Conservation (phyloP, 2,113 vertebrate genomes). For the Neomonachus schauinslandi region DNA sequence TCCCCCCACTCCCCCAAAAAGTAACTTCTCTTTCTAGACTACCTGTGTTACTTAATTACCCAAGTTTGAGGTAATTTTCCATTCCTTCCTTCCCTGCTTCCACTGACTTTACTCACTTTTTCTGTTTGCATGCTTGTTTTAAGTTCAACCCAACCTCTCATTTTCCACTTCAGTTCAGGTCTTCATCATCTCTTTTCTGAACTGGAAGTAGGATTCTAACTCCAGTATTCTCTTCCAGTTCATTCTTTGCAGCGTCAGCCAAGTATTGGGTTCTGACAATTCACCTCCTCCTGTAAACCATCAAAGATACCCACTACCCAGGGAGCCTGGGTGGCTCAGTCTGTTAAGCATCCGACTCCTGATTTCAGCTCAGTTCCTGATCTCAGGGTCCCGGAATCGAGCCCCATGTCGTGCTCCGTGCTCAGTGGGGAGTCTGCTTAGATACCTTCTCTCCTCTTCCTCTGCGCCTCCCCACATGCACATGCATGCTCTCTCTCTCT, state of each 20-base stretch:
- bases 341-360: not conserved
- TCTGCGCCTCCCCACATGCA: not conserved
- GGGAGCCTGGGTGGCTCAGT: not conserved
- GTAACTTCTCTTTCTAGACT: not conserved
- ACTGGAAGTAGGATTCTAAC: not conserved
- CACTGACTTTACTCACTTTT: not conserved
- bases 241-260: not conserved
- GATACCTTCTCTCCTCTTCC: not conserved
- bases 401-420: not conserved
- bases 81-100: not conserved
- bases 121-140: not conserved
- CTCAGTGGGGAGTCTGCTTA: not conserved
- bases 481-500: not conserved
- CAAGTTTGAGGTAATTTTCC: not conserved
- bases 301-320: not conserved
- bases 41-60: not conserved
- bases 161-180: not conserved
- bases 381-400: not conserved
- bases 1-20: rapidly evolving
- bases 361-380: not conserved
- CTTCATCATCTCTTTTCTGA: not conserved
- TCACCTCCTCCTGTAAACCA: not conserved
- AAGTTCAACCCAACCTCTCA: not conserved
- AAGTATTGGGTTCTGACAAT: not conserved
- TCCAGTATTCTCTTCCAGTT: not conserved